phyloP scores from a whole-genome alignment of 2,113 vertebrate genomes.

The Podiceps cristatus region DNA sequence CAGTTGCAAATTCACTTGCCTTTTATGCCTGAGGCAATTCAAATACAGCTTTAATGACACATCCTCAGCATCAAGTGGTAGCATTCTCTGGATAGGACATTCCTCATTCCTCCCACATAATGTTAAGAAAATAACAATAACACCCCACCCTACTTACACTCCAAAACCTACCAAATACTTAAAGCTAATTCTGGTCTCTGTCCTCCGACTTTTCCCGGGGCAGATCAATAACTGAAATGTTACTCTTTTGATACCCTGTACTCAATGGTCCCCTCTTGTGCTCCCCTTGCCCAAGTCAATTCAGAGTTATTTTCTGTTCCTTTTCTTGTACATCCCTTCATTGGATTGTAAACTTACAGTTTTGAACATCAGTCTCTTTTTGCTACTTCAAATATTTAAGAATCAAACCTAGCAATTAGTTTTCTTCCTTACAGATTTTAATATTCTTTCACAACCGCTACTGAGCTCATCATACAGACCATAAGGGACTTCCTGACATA shows the following conservation, averaged over 20 bases:
- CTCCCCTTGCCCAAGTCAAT: neutral
- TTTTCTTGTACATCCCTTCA: neutral
- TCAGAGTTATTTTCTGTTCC: neutral
- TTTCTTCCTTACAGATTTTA: neutral
- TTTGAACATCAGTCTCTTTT: neutral
- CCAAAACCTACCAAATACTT: neutral
- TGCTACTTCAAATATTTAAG: neutral
- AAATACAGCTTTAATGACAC: neutral
- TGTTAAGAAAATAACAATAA: neutral
- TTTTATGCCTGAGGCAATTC: neutral
- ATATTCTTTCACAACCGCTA: neutral
- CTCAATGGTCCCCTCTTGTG: rapidly evolving
- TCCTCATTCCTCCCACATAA: neutral
- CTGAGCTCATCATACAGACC: neutral
- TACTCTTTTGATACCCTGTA: neutral
- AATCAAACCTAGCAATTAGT: neutral
- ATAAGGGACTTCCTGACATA: neutral
- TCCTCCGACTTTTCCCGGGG: neutral
- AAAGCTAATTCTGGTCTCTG: neutral
- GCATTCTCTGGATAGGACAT: neutral
- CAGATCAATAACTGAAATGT: neutral
- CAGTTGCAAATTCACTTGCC: neutral
- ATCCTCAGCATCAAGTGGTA: neutral
- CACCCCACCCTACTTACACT: neutral
- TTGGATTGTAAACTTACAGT: neutral